These are phyloP conservation scores for Galerucella pusilla DNA, from an alignment of 2,888 invertebrate genomes.

Conservation along the genomic window DNA sequence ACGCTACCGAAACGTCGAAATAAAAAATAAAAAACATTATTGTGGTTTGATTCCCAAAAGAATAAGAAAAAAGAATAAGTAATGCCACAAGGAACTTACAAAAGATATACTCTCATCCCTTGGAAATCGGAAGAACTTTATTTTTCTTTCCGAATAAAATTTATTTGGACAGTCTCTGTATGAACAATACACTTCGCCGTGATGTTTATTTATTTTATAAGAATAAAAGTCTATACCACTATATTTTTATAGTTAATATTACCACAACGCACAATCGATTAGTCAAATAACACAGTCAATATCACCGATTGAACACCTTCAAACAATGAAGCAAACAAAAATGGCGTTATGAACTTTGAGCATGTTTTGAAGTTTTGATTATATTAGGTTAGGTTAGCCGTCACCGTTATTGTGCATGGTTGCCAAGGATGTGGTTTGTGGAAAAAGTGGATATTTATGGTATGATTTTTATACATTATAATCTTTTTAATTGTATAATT, in stretches of 20 bases:
- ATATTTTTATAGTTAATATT: background rate
- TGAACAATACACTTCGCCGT: too few species aligned
- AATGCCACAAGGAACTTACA: background rate
- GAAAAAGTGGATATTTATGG: background rate
- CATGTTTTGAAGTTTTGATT: background rate
- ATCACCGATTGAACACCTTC: background rate
- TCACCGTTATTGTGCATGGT: background rate
- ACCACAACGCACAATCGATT: background rate
- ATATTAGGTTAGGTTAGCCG: background rate
- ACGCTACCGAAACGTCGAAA: too few species aligned
- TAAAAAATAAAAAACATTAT: too few species aligned
- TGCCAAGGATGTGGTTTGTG: background rate
- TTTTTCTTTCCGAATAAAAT: too few species aligned
- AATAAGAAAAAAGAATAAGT: background rate
- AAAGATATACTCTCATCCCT: too few species aligned
- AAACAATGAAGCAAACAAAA: too few species aligned
- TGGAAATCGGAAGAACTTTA: too few species aligned
- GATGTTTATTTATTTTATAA: too few species aligned
- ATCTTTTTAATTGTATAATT: background rate
- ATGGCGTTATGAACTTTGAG: too few species aligned
- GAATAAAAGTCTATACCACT: background rate
- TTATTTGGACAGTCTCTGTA: too few species aligned
- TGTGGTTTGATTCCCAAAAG: too few species aligned
- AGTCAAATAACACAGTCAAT: background rate
- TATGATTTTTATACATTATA: background rate